A percentile compares a stretch with the other conserved stretches of the same genome.
Evolutionary conservation across 1,140 invertebrate species (phyloP).

Genomic region (Fopius arisanus): DNA sequence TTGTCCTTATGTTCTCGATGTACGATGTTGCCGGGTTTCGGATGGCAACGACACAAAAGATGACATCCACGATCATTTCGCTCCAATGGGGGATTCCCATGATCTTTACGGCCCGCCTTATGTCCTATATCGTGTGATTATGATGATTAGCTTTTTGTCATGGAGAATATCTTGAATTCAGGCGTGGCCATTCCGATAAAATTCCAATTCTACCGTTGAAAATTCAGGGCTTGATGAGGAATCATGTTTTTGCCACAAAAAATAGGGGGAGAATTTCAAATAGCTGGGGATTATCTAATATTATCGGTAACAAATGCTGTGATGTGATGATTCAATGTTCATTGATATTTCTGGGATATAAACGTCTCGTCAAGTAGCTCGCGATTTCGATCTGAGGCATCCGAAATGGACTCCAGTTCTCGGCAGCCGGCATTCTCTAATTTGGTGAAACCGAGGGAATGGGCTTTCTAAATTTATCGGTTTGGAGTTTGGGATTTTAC

Average conservation of each 20-base stretch:
- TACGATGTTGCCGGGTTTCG: neutral
- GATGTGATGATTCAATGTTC: conserved; percentile 6
- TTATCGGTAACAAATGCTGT: neutral
- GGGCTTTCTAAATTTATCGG: conserved; percentile 45
- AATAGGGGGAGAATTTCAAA: too few species aligned
- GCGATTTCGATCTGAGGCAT: conserved; percentile 18
- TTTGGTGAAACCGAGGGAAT: conserved; percentile 30
- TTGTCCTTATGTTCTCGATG: neutral
- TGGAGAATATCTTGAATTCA: too few species aligned
- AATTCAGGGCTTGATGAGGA: too few species aligned
- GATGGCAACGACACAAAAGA: neutral
- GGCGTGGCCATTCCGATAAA: too few species aligned
- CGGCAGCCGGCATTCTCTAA: conserved; percentile 16
- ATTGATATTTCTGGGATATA: conserved; percentile 13
- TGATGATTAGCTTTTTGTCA: too few species aligned
- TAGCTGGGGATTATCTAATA: too few species aligned
- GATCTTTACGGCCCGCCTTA: neutral
- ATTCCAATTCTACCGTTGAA: too few species aligned
- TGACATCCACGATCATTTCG: neutral
- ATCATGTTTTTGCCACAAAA: too few species aligned
- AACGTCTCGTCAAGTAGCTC: conserved; percentile 5
- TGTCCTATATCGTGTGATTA: too few species aligned
- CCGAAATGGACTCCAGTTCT: neutral
- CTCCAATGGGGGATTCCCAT: neutral
- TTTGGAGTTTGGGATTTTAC: conserved; percentile 40